Conservation (phyloP, 1,140 invertebrate species). For the Musca vetustissima region DNA sequence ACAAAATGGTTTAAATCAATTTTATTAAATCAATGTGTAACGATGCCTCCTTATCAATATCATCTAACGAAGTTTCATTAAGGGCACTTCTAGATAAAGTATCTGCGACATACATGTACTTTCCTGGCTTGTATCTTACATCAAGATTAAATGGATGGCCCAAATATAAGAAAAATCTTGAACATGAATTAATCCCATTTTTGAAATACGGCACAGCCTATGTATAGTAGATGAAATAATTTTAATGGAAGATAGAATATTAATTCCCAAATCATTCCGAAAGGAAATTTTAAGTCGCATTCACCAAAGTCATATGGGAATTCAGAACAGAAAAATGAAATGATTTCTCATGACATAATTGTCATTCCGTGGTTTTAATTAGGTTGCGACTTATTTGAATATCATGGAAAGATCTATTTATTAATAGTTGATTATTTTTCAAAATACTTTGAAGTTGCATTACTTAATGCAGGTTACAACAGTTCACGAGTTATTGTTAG, state of each 20-base stretch:
- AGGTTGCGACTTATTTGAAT: slow-evolving; percentile 41
- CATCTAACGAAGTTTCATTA: too few species aligned
- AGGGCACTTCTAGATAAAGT: too few species aligned
- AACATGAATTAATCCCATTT: neutral
- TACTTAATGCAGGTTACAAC: slow-evolving; percentile 3
- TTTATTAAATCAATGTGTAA: too few species aligned
- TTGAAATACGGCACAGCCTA: slow-evolving; percentile 37
- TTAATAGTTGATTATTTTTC: slow-evolving; percentile 27
- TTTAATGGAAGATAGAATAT: slow-evolving; percentile 41
- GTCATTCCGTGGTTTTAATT: slow-evolving; percentile 25
- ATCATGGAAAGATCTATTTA: slow-evolving; percentile 16
- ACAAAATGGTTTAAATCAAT: too few species aligned
- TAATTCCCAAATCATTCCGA: slow-evolving; percentile 44
- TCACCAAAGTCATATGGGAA: slow-evolving; percentile 57
- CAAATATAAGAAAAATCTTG: slow-evolving; percentile 28
- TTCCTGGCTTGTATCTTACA: too few species aligned
- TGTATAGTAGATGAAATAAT: slow-evolving; percentile 44
- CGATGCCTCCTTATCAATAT: too few species aligned
- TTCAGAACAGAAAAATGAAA: slow-evolving; percentile 25
- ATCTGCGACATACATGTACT: too few species aligned
- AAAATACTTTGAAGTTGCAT: slow-evolving; percentile 23
- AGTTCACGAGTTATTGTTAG: slow-evolving; percentile 1
- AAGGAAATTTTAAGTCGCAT: slow-evolving; percentile 46
- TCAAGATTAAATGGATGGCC: slow-evolving; percentile 56
- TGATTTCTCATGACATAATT: slow-evolving; percentile 18